A percentile compares a stretch with the other conserved stretches of the same genome.
Evolutionary conservation across 2,797 vertebrate species (phyloP).

Genomic region (Sebastes iracundus): DNA sequence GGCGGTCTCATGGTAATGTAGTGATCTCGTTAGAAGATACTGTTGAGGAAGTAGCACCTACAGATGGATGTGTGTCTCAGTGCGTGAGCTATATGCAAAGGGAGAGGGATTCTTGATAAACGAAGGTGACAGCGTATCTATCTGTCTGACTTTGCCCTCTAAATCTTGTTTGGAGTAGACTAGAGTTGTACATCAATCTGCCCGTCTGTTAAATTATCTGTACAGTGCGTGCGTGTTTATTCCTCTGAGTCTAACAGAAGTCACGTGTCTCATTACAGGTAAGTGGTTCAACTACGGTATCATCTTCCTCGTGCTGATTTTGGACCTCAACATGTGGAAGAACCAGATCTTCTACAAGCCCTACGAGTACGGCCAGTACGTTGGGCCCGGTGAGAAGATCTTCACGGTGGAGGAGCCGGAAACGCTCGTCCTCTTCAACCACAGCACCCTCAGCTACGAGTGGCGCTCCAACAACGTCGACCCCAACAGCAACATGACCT

Average conservation of each 20-base stretch:
- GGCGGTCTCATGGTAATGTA: slow-evolving; percentile 60
- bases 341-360: slow-evolving; percentile 99
- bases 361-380: slow-evolving; percentile 96
- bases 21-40: slow-evolving; percentile 62
- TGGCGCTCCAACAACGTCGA: slow-evolving; percentile 92
- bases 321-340: slow-evolving; percentile 99
- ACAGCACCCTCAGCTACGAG: slow-evolving; percentile 92
- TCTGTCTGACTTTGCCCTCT: slow-evolving; percentile 31
- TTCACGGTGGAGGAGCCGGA: slow-evolving; percentile 94
- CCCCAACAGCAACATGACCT: slow-evolving; percentile 88
- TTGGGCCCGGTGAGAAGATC: slow-evolving; percentile 95
- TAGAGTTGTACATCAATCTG: not conserved
- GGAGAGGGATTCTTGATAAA: slow-evolving; percentile 33
- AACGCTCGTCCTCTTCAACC: slow-evolving; percentile 91
- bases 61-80: slow-evolving; percentile 49
- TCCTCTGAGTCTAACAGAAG: slow-evolving; percentile 20
- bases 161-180: slow-evolving; percentile 27
- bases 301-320: slow-evolving; percentile 97
- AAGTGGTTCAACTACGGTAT: slow-evolving; percentile 99
- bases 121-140: slow-evolving; percentile 25
- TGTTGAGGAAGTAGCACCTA: slow-evolving; percentile 45
- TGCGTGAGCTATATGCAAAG: slow-evolving; percentile 41
- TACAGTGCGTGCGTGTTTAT: not conserved
- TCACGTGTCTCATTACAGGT: slow-evolving; percentile 81
- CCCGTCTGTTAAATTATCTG: slow-evolving; percentile 12